A percentile compares a stretch with the other conserved stretches of the same genome.
Evolutionary conservation across 92 coral and sea anemone genomes (phyloP).

Genomic region (Virgularia gustaviana): DNA sequence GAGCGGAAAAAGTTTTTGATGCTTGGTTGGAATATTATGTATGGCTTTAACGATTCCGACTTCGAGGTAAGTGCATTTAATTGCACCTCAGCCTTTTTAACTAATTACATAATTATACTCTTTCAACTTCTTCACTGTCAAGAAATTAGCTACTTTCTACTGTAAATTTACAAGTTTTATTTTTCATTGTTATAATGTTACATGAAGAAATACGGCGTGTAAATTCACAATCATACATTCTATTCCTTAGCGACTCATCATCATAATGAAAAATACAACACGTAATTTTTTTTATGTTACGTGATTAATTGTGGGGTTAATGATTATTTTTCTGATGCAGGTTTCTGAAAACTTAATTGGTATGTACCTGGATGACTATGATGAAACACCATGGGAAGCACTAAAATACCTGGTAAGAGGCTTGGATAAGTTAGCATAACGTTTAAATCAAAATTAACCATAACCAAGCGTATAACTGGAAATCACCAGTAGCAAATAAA

Average conservation of each 20-base stretch:
- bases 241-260: too few relatives aligned
- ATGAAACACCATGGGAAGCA: constrained; percentile 99
- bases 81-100: neutral
- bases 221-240: neutral
- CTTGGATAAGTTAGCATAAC: neutral
- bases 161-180: too few relatives aligned
- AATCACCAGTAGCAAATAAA: too few relatives aligned
- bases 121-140: neutral
- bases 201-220: too few relatives aligned
- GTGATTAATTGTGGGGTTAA: neutral
- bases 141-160: neutral
- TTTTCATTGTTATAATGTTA: neutral
- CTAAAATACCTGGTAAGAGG: constrained; percentile 81
- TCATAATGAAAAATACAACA: too few relatives aligned
- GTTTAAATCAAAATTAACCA: neutral
- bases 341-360: constrained; percentile 95
- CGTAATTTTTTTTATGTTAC: too few relatives aligned
- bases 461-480: neutral
- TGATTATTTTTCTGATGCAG: constrained; percentile 15
- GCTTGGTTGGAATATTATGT: constrained; percentile 97
- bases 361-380: constrained; percentile 94
- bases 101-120: neutral
- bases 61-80: constrained; percentile 60
- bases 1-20: constrained; percentile 93
- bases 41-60: constrained; percentile 96